Evolutionary conservation across 2,888 invertebrate species (phyloP).

Genomic region (Heliconius charithonia): DNA sequence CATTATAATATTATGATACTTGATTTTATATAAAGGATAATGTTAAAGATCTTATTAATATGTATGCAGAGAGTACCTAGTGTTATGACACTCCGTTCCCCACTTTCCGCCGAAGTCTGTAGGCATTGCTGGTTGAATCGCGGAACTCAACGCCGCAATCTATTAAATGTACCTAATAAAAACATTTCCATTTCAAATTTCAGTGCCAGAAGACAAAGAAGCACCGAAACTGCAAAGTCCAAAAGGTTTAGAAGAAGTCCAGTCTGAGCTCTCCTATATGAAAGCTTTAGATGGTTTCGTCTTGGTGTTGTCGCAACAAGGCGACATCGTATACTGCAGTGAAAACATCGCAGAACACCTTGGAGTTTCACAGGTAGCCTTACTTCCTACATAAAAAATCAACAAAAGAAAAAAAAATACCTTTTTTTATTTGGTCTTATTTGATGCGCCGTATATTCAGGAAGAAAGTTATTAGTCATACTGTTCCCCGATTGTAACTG

Average conservation of each 20-base stretch:
- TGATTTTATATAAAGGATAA: no score
- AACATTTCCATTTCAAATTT: conserved; percentile 48
- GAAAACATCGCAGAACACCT: conserved; percentile 95
- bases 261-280: conserved; percentile 86
- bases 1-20: no score
- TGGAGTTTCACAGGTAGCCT: conserved; percentile 93
- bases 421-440: no score
- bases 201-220: conserved; percentile 69
- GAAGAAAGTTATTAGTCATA: no score
- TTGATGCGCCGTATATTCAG: no score
- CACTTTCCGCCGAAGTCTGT: no score
- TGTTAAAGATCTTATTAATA: no score
- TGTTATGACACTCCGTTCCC: no score
- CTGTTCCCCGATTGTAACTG: no score
- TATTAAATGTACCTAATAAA: neutral
- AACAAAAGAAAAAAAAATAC: no score
- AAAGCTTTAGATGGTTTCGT: conserved; percentile 96
- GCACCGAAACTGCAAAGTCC: conserved; percentile 67
- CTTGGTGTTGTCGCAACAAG: conserved; percentile 92
- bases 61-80: no score
- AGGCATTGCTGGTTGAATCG: no score
- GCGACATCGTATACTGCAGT: conserved; percentile 95
- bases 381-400: neutral
- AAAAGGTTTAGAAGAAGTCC: conserved; percentile 72
- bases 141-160: neutral